Base-by-base conservation (phyloP, 2,797 vertebrate genomes). In the Cyclura pinguis region DNA sequence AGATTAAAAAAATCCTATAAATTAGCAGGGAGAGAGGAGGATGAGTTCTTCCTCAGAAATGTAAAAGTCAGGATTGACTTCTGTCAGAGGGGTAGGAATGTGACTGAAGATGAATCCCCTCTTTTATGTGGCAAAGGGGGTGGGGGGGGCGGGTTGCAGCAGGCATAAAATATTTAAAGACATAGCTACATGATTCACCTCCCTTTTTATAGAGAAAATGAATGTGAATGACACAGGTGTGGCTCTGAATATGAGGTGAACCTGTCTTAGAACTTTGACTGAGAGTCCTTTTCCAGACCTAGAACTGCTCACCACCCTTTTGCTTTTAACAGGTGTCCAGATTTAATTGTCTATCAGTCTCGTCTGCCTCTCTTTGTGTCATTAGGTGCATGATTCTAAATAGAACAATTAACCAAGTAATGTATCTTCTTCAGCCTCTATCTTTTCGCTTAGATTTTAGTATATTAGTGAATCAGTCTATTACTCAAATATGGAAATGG, bases 31-130 rank as follows among this genome's bases (percentile, higher is more conserved):
- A 50, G 76, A 27, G 14, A 32, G 83, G 27, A 62, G 47, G 7
- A 50, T 62, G 35, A 86, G 4, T 76, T n/a, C 12, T 90, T 90
- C 86, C 35, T 81, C 77, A 73, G 69, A n/a, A 73, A 86, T 35
- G 35, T 2, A 6, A 86, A 72, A 35, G 20, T 42, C 38, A 59
- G 69, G 3, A 29, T 50, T 24, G 38, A 80, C 9, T 85, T 90
- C 13, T 47, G 50, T 62, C 52, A 74, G 77, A 72, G 57, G 24
- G 50, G 32, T 47, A 6, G 35, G 29, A n/a, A 73, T 57, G 18
- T 42, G 42, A 35, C 81, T 86, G 64, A 85, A 69, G 13, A 38
- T 55, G 72, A 38, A 73, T 83, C 57, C 59, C 32, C 52, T 72
- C 20, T 69, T 80, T 80, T 67, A 27, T 35, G 55, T 8, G 13